Evolutionary conservation across 2,888 invertebrate species (phyloP), one percentile per base, ranked within the genome.

Genomic region (Trisateles emortualis): DNA sequence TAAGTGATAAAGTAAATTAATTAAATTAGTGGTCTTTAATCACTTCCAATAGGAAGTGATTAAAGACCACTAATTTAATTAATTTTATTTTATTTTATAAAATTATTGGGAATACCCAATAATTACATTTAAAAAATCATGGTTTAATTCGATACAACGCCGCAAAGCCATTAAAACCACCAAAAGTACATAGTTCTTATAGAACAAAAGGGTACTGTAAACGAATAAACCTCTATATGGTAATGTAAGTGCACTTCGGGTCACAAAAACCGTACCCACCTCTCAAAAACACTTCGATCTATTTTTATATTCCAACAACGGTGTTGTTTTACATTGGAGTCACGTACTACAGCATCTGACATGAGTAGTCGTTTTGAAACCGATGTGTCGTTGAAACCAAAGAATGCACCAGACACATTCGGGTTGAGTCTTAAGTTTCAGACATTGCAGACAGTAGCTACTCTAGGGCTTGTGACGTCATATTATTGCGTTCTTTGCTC

Each of bases 291-390:
- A 66, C 59, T 68, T 60, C 59, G 58, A 60, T 81, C 78, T 85
- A 83, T 86, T 86, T 83, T 81, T 74, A 81, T 81, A 86, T 82
- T 80, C 76, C 67, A 60, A 61, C 71, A 65, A 69, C 77, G 50
- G 67, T 66, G 69, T 83, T 83, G 78, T 83, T 88, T 86, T 80
- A 83, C 76, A 88, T 82, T 81, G 60, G 61, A 78, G 86, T 85
- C 88, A 89, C 88, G 88, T 88, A 81, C 61, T 52, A 51, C 75
- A 72, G 76, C 88, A 88, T 87, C 83, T 89, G 89, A 87, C 84
- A 83, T 67, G 64, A 76, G 74, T 77, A 77, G 81, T 78, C 69
- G 73, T 78, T 81, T 82, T 79, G 81, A 81, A 86, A 83, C 76
- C 82, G 80, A 84, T 86, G 83, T 83, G 76, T 74, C 75, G 70